Percentiles rank a stretch among this genome's conserved stretches.
Conservation (phyloP, 2,888 invertebrate genomes). For the Luffia ferchaultella region DNA sequence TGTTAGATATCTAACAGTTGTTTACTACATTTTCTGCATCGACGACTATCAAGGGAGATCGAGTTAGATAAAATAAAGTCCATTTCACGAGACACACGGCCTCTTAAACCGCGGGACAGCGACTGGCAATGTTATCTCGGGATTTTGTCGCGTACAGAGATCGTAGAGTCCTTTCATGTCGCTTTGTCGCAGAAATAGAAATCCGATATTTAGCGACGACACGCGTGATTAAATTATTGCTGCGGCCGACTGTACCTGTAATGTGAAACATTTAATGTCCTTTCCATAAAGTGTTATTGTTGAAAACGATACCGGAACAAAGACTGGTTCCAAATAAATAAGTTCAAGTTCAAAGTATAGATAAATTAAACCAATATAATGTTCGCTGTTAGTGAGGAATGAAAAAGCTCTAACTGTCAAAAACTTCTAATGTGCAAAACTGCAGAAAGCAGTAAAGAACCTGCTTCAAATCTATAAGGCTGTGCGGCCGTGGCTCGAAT, state of each 20-base stretch:
- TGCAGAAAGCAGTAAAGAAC: too few species aligned
- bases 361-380: too few species aligned
- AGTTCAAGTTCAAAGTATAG: too few species aligned
- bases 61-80: background rate
- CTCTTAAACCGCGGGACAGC: background rate
- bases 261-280: background rate
- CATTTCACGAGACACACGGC: background rate
- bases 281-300: too few species aligned
- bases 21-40: background rate
- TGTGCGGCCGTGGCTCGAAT: too few species aligned
- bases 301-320: too few species aligned
- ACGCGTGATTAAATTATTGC: background rate
- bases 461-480: too few species aligned
- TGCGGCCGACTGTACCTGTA: background rate
- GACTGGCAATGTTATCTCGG: background rate
- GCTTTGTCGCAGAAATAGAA: background rate
- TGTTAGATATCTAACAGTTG: too few species aligned
- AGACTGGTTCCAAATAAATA: too few species aligned
- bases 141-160: background rate
- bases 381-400: too few species aligned
- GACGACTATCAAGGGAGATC: background rate
- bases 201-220: background rate
- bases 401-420: too few species aligned
- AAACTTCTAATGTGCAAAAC: too few species aligned
- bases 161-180: background rate